Evolutionary conservation across 2,888 invertebrate species (phyloP).

Genomic region (Vannuccia rotundouncinata): DNA sequence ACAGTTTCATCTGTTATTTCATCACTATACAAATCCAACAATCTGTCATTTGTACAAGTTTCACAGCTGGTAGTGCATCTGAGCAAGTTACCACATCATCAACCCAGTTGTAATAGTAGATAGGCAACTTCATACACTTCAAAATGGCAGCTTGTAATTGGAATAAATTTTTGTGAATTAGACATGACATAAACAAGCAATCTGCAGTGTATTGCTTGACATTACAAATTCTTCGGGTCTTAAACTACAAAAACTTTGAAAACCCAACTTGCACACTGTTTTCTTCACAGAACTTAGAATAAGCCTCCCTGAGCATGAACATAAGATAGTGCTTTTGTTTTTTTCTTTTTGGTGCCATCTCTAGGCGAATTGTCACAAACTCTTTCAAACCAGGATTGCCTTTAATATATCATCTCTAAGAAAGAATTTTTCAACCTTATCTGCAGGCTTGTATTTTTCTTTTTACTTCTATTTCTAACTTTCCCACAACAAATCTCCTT

Average conservation of each 20-base stretch:
- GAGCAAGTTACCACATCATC: constrained; percentile 16
- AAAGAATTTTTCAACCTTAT: constrained; percentile 2
- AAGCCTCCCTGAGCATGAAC: constrained; percentile 7
- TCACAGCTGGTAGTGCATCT: constrained; percentile 14
- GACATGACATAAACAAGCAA: not conserved
- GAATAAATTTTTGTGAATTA: constrained; percentile 3
- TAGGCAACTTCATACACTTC: not conserved
- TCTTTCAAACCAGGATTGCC: constrained; percentile 21
- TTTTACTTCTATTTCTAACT: constrained; percentile 7
- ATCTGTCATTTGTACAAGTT: not conserved
- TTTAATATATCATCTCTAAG: constrained; percentile 10
- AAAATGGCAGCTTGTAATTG: not conserved
- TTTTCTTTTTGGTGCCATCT: not conserved
- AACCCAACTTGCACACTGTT: not conserved
- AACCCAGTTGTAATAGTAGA: not conserved
- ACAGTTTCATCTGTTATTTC: constrained; percentile 5
- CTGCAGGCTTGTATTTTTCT: constrained; percentile 1
- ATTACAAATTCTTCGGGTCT: not conserved
- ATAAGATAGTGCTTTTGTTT: not conserved
- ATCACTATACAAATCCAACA: not conserved
- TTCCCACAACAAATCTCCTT: constrained; percentile 11
- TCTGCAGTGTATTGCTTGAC: not conserved
- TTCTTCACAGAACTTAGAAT: constrained; percentile 17
- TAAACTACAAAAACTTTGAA: not conserved
- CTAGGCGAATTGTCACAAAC: not conserved